Evolutionary conservation across 1,140 invertebrate genomes (phyloP).

Genomic region (Eriocheir sinensis): DNA sequence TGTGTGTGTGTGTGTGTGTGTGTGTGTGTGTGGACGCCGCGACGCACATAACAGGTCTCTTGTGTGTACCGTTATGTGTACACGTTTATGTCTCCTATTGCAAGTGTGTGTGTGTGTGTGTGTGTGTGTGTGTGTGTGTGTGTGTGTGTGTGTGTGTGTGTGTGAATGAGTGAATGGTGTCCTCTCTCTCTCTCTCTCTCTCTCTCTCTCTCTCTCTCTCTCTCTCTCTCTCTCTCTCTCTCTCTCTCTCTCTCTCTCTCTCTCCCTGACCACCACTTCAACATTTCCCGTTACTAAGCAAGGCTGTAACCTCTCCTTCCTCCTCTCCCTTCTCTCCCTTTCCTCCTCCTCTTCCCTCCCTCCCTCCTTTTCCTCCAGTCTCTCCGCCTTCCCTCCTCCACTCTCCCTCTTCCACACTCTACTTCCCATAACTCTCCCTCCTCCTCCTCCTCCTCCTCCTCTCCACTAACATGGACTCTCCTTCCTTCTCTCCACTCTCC

Average conservation of each 20-base stretch:
- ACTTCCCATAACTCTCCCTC: too few species aligned
- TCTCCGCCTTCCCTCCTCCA: too few species aligned
- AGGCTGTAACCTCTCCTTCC: neutral
- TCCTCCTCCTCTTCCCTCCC: too few species aligned
- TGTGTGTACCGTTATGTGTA: constrained; percentile 3
- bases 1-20: constrained; percentile 22
- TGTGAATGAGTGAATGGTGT: neutral
- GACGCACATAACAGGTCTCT: neutral
- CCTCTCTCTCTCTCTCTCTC: too few species aligned
- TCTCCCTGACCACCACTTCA: neutral
- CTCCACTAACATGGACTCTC: neutral
- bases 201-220: neutral
- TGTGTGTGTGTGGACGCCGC: neutral
- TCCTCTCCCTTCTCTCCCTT: neutral
- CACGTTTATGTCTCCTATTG: neutral
- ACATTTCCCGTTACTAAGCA: constrained; percentile 15
- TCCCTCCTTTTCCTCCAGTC: too few species aligned
- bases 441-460: too few species aligned
- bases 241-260: constrained; percentile 22
- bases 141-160: neutral
- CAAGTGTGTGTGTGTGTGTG: neutral
- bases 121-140: neutral
- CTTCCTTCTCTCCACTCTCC: neutral
- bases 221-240: constrained; percentile 20
- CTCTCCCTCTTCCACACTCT: neutral